Evolutionary conservation across 2,888 invertebrate genomes (phyloP), one percentile per base, ranked within the genome.

Genomic region (Yponomeuta sedellus): DNA sequence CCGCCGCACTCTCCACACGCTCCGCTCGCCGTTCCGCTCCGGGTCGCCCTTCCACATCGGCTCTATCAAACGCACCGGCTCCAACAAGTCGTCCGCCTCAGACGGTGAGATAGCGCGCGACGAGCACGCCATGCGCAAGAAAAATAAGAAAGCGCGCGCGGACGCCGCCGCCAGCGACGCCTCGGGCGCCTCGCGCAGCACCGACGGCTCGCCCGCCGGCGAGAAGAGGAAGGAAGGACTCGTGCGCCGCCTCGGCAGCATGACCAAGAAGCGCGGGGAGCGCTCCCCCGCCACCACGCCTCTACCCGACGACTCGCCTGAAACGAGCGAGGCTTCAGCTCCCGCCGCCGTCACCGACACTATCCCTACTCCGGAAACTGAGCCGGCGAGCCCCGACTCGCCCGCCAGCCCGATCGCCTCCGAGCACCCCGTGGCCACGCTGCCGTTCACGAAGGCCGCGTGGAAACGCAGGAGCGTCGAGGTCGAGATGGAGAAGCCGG

Each of bases 11-110:
- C 83, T 92, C 73, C 85, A 85, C 79, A 78, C 91, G 81, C 83
- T 92, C 67, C 86, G 91, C 73, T 82, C 89, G 72, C 89, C 91
- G 78, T 91, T 92, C 83, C 89, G 90, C 75, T 82, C 85, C 81
- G 85, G 83, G 74, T 88, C 91, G 85, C 88, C 89, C 85, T 91
- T 91, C 87, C 89, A 91, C 83, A 82, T 91, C 79, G 87, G 85
- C 73, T 79, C 89, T 79, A 78, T 85, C 81, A 86, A 85, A 80
- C 89, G 88, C 75, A 77, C 85, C 77, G 83, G 85, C 74, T 88
- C 88, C 74, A 78, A 77, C 70, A 88, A 86, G 74, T 86, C 88
- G 73, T 84, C 83, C 76, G 88, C 81, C 76, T 91, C 91, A 82
- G 91, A 91, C 83, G 83, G 87, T 71, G 91, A 90, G 75, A 82